Conservation (phyloP, 2,797 vertebrate genomes). For the Etheostoma nigrum region DNA sequence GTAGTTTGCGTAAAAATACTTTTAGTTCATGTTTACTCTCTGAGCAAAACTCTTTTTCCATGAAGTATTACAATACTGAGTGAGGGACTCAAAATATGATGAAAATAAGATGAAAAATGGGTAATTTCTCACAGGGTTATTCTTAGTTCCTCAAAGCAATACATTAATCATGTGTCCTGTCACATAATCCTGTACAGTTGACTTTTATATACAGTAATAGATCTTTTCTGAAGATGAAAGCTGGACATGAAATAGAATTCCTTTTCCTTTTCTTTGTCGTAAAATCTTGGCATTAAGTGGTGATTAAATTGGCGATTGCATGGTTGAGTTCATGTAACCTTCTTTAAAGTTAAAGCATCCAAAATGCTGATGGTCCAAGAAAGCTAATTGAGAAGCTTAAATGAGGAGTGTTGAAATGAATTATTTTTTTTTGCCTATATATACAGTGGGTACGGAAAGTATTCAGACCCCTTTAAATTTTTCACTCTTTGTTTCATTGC, state of each 20-base stretch:
- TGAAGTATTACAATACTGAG: constrained; percentile 22
- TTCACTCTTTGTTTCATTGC: no score
- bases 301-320: constrained; percentile 74
- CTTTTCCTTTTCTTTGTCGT: constrained; percentile 61
- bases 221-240: constrained; percentile 69
- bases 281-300: constrained; percentile 63
- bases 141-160: constrained; percentile 60
- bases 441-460: no score
- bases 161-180: constrained; percentile 65
- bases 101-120: constrained; percentile 39
- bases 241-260: constrained; percentile 66
- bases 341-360: constrained; percentile 61
- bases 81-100: constrained; percentile 28
- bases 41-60: constrained; percentile 12
- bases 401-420: constrained; percentile 49
- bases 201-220: constrained; percentile 67
- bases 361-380: constrained; percentile 62
- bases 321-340: constrained; percentile 61
- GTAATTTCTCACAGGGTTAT: constrained; percentile 54
- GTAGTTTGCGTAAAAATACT: constrained; percentile 47
- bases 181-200: constrained; percentile 64
- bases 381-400: constrained; percentile 67
- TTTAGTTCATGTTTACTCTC: constrained; percentile 44
- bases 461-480: no score
- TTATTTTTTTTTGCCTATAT: background rate